Conservation (phyloP, 2,113 vertebrate species). For the Anhinga anhinga region DNA sequence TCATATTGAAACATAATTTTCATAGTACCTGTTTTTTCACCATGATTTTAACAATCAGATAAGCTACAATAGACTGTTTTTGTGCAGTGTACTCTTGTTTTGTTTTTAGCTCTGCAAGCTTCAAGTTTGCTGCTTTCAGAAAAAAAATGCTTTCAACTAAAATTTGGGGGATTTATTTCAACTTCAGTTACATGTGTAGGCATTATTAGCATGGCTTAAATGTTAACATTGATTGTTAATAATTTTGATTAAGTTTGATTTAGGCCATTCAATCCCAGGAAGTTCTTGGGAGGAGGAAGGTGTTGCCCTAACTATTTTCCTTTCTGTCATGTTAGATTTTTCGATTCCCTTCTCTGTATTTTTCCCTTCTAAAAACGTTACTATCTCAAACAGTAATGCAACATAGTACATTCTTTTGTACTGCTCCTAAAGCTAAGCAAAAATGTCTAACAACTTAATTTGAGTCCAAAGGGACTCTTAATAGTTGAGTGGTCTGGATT, state of each 20-base stretch:
- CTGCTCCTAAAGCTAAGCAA: not conserved
- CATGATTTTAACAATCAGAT: not conserved
- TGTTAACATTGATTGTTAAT: not conserved
- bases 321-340: not conserved
- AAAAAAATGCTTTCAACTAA: not conserved
- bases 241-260: slow-evolving; percentile 18
- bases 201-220: not conserved
- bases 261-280: slow-evolving; percentile 10
- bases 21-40: not conserved
- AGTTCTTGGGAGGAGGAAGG: not conserved
- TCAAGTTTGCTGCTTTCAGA: not conserved
- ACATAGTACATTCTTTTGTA: not conserved
- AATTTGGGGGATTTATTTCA: not conserved
- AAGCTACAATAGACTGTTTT: not conserved
- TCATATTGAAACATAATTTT: not conserved
- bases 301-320: not conserved
- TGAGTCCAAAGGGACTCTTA: not conserved
- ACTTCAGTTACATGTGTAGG: not conserved
- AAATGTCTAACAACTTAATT: not conserved
- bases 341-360: not conserved
- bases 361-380: not conserved
- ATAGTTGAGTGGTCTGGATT: not conserved
- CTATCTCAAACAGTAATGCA: not conserved
- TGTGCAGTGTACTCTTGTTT: not conserved
- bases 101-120: not conserved